These are phyloP conservation scores for Drosophila insularis DNA, from an alignment of 1,140 invertebrate species.

Conservation along the genomic window DNA sequence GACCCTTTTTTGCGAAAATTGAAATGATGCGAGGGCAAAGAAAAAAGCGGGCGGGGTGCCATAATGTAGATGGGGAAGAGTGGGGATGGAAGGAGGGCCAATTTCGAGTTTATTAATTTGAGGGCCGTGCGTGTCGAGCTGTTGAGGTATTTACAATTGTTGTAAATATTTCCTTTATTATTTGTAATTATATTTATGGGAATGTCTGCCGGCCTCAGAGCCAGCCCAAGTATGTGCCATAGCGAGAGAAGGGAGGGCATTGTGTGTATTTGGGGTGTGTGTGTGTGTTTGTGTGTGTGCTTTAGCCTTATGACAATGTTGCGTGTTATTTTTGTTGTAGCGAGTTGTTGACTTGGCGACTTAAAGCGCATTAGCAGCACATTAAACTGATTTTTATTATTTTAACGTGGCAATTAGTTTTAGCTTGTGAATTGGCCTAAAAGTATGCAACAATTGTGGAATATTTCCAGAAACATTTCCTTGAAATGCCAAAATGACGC, in stretches of 20 bases:
- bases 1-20: slow-evolving; percentile 9
- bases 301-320: slow-evolving; percentile 51
- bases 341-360: slow-evolving; percentile 31
- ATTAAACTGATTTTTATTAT: slow-evolving; percentile 68
- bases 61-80: slow-evolving; percentile 11
- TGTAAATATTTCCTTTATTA: slow-evolving; percentile 80
- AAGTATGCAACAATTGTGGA: slow-evolving; percentile 57
- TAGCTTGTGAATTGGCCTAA: slow-evolving; percentile 36
- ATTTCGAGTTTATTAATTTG: slow-evolving; percentile 77
- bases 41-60: too few relatives aligned
- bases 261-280: background rate
- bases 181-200: slow-evolving; percentile 78
- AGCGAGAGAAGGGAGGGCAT: background rate
- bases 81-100: slow-evolving; percentile 31
- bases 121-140: slow-evolving; percentile 67
- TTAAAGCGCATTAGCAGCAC: slow-evolving; percentile 64
- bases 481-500: background rate
- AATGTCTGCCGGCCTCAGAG: slow-evolving; percentile 27
- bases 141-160: slow-evolving; percentile 74
- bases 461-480: slow-evolving; percentile 26
- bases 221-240: too few relatives aligned
- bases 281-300: background rate
- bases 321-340: slow-evolving; percentile 44
- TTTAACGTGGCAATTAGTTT: slow-evolving; percentile 44
- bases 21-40: background rate